Conservation (phyloP, 2,113 vertebrate genomes). For the Onychostruthus taczanowskii region DNA sequence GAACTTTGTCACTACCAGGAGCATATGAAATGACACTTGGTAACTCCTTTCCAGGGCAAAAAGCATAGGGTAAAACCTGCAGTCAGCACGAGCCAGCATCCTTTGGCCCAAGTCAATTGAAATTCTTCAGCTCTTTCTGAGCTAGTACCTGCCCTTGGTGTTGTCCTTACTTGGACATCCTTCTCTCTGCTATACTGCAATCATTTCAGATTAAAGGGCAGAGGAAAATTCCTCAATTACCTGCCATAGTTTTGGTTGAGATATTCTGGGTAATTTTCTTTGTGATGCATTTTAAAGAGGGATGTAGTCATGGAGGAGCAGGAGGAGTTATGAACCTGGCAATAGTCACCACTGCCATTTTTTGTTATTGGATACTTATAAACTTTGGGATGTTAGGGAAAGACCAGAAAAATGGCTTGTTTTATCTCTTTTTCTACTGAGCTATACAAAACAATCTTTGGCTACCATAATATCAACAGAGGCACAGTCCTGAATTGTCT, state of each 20-base stretch:
- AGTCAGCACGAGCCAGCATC: background rate
- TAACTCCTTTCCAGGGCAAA: background rate
- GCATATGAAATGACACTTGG: background rate
- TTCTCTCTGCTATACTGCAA: background rate
- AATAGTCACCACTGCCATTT: background rate
- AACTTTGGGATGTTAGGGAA: background rate
- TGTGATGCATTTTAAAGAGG: background rate
- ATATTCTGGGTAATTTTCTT: background rate
- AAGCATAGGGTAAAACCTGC: background rate
- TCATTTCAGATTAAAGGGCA: background rate
- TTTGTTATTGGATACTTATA: background rate
- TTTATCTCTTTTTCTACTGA: background rate
- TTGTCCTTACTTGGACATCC: background rate
- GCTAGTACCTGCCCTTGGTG: rapidly evolving
- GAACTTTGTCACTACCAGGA: background rate
- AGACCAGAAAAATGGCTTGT: background rate
- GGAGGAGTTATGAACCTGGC: background rate
- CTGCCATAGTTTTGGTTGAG: background rate
- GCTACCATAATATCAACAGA: background rate
- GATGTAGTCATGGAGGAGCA: background rate
- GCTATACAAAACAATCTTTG: background rate
- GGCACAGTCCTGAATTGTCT: background rate
- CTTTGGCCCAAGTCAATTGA: background rate
- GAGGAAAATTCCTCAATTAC: background rate
- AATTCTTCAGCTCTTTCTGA: background rate